Evolutionary conservation across 2,797 vertebrate species (phyloP).

Genomic region (Siniperca undulata): DNA sequence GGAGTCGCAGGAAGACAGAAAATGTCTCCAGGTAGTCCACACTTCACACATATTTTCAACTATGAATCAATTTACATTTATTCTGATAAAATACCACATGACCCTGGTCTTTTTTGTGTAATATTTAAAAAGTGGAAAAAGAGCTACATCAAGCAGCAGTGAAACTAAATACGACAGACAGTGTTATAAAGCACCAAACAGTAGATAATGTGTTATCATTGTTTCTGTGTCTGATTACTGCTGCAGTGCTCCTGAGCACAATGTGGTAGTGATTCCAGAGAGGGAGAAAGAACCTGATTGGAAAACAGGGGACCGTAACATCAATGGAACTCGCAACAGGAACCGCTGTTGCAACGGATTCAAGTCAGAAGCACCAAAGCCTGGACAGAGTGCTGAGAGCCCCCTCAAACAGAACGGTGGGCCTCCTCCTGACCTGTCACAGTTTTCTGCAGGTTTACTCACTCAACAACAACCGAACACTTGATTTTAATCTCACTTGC

Average conservation of each 20-base stretch:
- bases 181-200: not conserved
- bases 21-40: conserved; percentile 74
- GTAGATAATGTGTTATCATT: not conserved
- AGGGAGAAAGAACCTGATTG: conserved; percentile 88
- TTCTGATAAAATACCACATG: not conserved
- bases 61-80: not conserved
- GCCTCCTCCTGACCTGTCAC: not conserved
- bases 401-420: conserved; percentile 89
- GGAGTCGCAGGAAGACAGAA: conserved; percentile 90
- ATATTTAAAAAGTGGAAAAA: not conserved
- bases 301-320: conserved; percentile 79
- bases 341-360: conserved; percentile 83
- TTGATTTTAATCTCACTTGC: not conserved
- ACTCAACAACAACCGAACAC: not conserved
- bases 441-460: not conserved
- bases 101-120: not conserved
- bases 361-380: conserved; percentile 85
- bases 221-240: conserved; percentile 11
- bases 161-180: not conserved
- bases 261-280: conserved; percentile 82
- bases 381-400: conserved; percentile 76
- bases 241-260: conserved; percentile 89
- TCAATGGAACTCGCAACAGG: conserved; percentile 73
- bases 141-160: not conserved
- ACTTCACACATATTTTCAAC: not conserved